Conservation (phyloP, 1,140 invertebrate genomes). For the Cyrtorhinus lividipennis region DNA sequence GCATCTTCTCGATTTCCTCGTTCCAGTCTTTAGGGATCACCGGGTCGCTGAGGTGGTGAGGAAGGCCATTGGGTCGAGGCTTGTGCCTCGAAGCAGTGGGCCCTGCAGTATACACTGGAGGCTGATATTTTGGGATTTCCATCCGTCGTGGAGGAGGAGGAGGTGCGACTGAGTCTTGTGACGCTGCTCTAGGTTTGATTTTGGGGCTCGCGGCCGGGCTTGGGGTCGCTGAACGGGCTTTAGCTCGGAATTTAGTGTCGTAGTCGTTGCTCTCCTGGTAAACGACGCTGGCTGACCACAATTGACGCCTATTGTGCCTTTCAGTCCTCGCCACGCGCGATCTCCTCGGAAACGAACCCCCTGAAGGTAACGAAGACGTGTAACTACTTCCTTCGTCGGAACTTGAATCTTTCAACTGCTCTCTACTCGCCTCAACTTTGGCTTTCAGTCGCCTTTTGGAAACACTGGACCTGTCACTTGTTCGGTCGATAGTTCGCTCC, state of each 20-base stretch:
- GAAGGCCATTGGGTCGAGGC: background rate
- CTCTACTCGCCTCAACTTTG: conserved; percentile 44
- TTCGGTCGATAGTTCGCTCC: conserved; percentile 22
- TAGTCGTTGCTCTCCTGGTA: conserved; percentile 29
- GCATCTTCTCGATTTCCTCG: conserved; percentile 6
- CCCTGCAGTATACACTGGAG: conserved; percentile 1
- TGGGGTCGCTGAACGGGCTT: conserved; percentile 25
- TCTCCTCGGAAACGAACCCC: conserved; percentile 36
- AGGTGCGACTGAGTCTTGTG: conserved; percentile 5
- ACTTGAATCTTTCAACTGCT: conserved; percentile 45
- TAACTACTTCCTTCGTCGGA: conserved; percentile 49
- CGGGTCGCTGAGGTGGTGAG: conserved; percentile 2
- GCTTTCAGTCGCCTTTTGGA: conserved; percentile 42
- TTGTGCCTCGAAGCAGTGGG: background rate
- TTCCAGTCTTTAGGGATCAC: conserved; percentile 13
- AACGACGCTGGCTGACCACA: conserved; percentile 26
- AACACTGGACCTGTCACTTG: conserved; percentile 24
- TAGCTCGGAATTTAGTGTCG: conserved; percentile 23
- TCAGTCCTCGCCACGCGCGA: conserved; percentile 57
- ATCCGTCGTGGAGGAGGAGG: background rate
- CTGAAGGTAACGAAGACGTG: conserved; percentile 25
- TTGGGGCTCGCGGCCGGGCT: conserved; percentile 25
- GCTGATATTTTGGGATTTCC: conserved; percentile 10
- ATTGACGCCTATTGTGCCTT: conserved; percentile 56
- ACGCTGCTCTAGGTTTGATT: conserved; percentile 18